These are phyloP conservation scores for Tragulus kanchil DNA, from an alignment of 2,113 vertebrate species.

Conservation along the genomic window DNA sequence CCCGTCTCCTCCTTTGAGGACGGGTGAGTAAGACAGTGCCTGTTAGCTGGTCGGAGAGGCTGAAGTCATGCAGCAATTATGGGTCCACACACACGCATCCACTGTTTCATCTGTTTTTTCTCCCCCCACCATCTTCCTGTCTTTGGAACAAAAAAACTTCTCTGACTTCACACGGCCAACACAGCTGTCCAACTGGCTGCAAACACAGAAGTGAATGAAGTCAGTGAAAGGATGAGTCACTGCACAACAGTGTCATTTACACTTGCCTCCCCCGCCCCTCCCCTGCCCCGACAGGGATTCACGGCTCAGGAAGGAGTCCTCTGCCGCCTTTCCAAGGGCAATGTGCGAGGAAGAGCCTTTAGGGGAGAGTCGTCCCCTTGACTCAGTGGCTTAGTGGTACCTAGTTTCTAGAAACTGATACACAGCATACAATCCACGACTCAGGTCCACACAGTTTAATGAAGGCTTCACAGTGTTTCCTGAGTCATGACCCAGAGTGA, in stretches of 20 bases:
- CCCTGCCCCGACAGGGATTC: constrained; percentile 61
- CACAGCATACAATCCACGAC: background rate
- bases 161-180: constrained; percentile 82
- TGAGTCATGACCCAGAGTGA: background rate
- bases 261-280: constrained; percentile 30
- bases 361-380: background rate
- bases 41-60: constrained; percentile 84
- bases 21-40: constrained; percentile 83
- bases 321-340: background rate
- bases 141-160: constrained; percentile 88
- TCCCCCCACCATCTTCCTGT: constrained; percentile 71
- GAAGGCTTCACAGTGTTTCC: background rate
- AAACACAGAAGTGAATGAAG: constrained; percentile 83
- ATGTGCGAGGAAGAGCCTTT: constrained; percentile 74
- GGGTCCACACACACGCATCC: constrained; percentile 64
- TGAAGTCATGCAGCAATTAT: constrained; percentile 86
- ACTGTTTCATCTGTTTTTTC: constrained; percentile 53
- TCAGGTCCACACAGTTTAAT: background rate
- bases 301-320: constrained; percentile 63
- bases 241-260: constrained; percentile 78
- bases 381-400: background rate
- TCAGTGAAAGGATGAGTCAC: constrained; percentile 87
- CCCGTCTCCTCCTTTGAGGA: constrained; percentile 72
- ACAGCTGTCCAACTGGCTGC: constrained; percentile 88
- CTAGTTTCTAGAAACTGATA: constrained; percentile 18